Base-by-base conservation (phyloP, 2,797 vertebrate species). In the Liasis olivaceus region DNA sequence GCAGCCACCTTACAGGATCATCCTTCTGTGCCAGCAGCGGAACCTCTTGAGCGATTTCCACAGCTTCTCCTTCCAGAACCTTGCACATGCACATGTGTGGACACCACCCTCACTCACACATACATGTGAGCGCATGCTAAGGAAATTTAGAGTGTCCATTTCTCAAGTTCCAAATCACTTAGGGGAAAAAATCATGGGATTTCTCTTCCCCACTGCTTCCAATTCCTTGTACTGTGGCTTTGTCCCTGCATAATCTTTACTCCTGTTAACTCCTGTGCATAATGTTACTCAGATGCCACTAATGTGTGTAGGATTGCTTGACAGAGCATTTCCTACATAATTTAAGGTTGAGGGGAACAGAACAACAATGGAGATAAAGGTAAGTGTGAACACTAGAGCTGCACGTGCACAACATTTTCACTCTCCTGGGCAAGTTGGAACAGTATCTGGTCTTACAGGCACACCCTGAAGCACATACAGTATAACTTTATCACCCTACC, bases 381-480 rank as follows among this genome's bases (percentile, higher is more conserved):
- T 42, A 63, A 63, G 92, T 81, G 85, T 87, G 89, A 90, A 63
- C 24, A 22, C n/a, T 62, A 22, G n/a, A n/a, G 24, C n/a, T 62
- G 58, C 51, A 15, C 12, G 42, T 14, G 5, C 15, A 66, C 47
- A 36, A 36, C 54, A 81, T 11, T 47, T 4, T 36, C 58, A 84
- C 5, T 89, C 1, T 0, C 6, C 89, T 64, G 59, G 94, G 86
- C 2, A 84, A 28, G n/a, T 22, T 0, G 58, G 64, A 93, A 0
- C 31, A 89, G 51, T 42, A 11, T 81, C 66, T n/a, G 95, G 89
- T 93, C 94, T 96, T 95, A 93, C 92, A 93, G 91, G 56, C 92
- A 91, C 28, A 54, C 58, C 5, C 8, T 0, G 62, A 12, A 94
- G 42, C 81, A 93, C 94, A 51, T 69, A 47, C 36, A 24, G 36